phyloP scores from a whole-genome alignment of 1,140 invertebrate genomes.

The Drosophila nebulosa region DNA sequence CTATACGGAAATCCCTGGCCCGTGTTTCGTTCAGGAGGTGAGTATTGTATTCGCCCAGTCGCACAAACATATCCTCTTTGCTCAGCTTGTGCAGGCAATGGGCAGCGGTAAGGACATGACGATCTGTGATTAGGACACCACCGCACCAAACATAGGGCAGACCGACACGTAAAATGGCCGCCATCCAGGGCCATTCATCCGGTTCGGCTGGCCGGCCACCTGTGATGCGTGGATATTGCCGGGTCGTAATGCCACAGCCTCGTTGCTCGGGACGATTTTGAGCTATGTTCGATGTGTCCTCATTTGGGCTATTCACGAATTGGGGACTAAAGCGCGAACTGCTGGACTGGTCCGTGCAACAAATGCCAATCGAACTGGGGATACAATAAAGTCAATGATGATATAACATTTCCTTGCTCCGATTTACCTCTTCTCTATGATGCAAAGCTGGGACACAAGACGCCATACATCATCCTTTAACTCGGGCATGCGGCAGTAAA shows the following conservation, averaged over 20 bases:
- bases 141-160: constrained; percentile 86
- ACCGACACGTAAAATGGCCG: constrained; percentile 84
- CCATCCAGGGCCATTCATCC: constrained; percentile 92
- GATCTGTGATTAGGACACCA: constrained; percentile 89
- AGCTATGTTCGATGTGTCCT: constrained; percentile 45
- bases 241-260: constrained; percentile 87
- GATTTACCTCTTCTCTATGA: constrained; percentile 84
- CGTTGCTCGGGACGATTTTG: constrained; percentile 64
- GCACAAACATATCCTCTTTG: constrained; percentile 85
- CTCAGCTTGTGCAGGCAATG: constrained; percentile 87
- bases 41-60: constrained; percentile 92
- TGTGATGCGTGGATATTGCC: constrained; percentile 82
- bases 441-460: constrained; percentile 85
- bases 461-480: constrained; percentile 83
- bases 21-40: constrained; percentile 84
- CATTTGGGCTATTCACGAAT: constrained; percentile 23
- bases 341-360: constrained; percentile 67
- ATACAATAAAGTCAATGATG: neutral
- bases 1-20: constrained; percentile 85
- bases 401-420: neutral
- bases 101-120: constrained; percentile 89
- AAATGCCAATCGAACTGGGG: constrained; percentile 72
- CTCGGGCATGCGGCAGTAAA: constrained; percentile 85
- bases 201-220: constrained; percentile 86
- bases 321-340: constrained; percentile 59